phyloP scores from a whole-genome alignment of 1,140 invertebrate species.

The Drosophila pseudoobscura region DNA sequence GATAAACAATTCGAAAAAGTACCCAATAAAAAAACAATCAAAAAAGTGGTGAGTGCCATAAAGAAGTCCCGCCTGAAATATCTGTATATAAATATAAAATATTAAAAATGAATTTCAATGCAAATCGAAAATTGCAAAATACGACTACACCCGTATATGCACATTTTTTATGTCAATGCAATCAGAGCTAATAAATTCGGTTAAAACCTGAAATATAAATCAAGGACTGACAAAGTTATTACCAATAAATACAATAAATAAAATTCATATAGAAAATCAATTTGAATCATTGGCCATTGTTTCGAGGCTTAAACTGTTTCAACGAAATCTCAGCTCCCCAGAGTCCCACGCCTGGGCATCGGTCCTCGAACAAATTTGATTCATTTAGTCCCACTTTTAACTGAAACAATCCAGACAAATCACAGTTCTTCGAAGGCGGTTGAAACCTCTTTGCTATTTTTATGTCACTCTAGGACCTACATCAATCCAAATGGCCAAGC shows the following conservation, averaged over 20 bases:
- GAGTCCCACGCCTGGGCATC: no score
- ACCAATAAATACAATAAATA: slow-evolving; percentile 31
- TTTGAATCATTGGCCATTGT: slow-evolving; percentile 17
- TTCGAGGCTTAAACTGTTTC: slow-evolving; percentile 11
- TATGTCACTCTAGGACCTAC: slow-evolving; percentile 64
- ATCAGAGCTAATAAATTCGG: slow-evolving; percentile 45
- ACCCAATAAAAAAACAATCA: neutral
- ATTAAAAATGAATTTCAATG: slow-evolving; percentile 12
- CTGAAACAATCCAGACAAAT: slow-evolving; percentile 40
- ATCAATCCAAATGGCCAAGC: slow-evolving; percentile 55
- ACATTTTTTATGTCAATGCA: neutral
- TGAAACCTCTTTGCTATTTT: slow-evolving; percentile 52
- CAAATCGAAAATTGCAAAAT: slow-evolving; percentile 3
- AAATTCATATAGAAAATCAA: slow-evolving; percentile 28
- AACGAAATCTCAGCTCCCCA: no score
- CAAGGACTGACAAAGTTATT: slow-evolving; percentile 39
- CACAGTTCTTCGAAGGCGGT: slow-evolving; percentile 29
- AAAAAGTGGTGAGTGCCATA: slow-evolving; percentile 1
- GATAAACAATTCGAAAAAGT: slow-evolving; percentile 1
- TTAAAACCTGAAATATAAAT: slow-evolving; percentile 36
- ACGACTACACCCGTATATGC: no score
- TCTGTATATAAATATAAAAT: neutral
- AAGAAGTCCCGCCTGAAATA: no score
- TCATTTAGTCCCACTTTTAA: slow-evolving; percentile 26
- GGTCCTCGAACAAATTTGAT: slow-evolving; percentile 4